Evolutionary conservation across 1,140 invertebrate species (phyloP).

Genomic region (Orussus abietinus): DNA sequence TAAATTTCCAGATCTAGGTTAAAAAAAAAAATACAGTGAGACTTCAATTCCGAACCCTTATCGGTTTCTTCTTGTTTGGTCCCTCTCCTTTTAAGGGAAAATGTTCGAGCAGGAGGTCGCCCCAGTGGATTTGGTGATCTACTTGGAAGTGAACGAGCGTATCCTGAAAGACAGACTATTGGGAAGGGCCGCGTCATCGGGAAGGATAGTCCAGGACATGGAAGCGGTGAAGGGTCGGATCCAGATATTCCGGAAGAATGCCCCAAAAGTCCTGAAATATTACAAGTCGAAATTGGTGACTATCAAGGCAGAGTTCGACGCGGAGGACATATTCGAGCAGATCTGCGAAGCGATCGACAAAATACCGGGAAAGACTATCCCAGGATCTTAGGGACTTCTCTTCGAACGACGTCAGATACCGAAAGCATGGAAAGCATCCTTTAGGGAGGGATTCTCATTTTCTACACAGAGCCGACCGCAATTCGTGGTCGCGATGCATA

Average conservation of each 20-base stretch:
- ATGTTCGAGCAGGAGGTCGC: slow-evolving; percentile 20
- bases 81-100: no score
- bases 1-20: no score
- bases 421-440: no score
- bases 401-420: no score
- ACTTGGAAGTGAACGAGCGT: slow-evolving; percentile 15
- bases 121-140: slow-evolving; percentile 18
- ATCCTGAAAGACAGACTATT: slow-evolving; percentile 20
- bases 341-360: slow-evolving; percentile 7
- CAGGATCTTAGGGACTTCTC: no score
- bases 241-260: slow-evolving; percentile 10
- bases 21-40: no score
- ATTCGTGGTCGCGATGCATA: no score
- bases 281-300: slow-evolving; percentile 15
- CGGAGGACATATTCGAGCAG: slow-evolving; percentile 5
- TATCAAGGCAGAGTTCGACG: slow-evolving; percentile 15
- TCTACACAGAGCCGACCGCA: no score
- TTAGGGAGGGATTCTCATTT: no score
- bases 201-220: slow-evolving; percentile 4
- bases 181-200: slow-evolving; percentile 12
- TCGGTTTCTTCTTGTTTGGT: no score
- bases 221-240: slow-evolving; percentile 10
- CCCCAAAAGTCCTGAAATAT: slow-evolving; percentile 11
- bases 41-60: no score
- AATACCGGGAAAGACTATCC: no score